Percentiles rank a stretch among this genome's conserved stretches.
Conservation (phyloP, 2,797 vertebrate genomes). For the Aselliscus stoliczkanus region DNA sequence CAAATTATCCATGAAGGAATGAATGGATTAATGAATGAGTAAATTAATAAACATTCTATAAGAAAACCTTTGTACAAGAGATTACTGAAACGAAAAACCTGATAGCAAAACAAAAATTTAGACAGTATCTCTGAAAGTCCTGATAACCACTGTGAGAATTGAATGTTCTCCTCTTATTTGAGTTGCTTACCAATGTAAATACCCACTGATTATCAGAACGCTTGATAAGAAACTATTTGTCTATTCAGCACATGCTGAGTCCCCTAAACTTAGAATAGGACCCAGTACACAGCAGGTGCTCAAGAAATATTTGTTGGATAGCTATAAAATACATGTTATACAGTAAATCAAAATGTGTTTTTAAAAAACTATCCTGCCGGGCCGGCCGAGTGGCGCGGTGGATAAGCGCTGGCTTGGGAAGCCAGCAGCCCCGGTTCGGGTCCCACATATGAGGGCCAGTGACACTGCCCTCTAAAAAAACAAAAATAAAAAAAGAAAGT, state of each 20-base stretch:
- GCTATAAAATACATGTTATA: not conserved
- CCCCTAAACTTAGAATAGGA: not conserved
- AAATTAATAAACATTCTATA: not conserved
- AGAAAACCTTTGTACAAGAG: not conserved
- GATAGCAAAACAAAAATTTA: not conserved
- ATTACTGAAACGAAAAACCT: not conserved
- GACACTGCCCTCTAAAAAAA: too few species aligned
- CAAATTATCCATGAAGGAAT: not conserved
- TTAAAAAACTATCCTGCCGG: not conserved
- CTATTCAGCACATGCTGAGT: not conserved
- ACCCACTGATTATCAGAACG: not conserved
- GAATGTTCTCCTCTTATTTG: not conserved
- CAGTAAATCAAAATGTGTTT: not conserved
- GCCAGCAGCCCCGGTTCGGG: too few species aligned
- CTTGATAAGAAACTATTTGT: not conserved
- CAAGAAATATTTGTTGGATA: not conserved
- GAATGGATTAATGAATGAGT: not conserved
- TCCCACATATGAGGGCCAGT: too few species aligned
- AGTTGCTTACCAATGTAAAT: not conserved
- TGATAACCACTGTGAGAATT: not conserved
- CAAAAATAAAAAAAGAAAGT: too few species aligned
- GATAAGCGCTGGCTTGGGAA: too few species aligned
- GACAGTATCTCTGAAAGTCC: not conserved
- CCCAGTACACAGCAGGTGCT: not conserved
- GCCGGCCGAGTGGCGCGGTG: too few species aligned